Evolutionary conservation across 2,888 invertebrate genomes (phyloP).

Genomic region (Drosophila rubida): DNA sequence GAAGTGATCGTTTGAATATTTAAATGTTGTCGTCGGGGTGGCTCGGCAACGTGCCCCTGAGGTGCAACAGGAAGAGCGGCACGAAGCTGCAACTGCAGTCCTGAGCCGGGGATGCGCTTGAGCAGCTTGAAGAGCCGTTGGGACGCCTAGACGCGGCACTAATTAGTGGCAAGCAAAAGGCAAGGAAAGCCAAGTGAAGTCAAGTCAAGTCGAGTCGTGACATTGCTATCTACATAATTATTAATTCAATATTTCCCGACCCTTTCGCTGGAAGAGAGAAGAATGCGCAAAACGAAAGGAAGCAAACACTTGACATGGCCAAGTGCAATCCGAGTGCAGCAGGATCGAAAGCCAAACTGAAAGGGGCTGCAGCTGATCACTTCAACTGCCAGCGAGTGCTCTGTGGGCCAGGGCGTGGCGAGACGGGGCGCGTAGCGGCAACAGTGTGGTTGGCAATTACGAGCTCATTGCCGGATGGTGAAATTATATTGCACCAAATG

Average conservation of each 20-base stretch:
- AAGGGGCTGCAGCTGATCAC: slow-evolving; percentile 22
- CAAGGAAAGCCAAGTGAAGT: neutral
- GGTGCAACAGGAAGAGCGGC: slow-evolving; percentile 38
- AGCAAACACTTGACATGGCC: slow-evolving; percentile 63
- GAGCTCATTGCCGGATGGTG: slow-evolving; percentile 67
- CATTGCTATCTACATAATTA: slow-evolving; percentile 59
- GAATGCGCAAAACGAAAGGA: slow-evolving; percentile 48
- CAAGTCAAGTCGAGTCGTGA: neutral
- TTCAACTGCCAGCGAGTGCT: neutral
- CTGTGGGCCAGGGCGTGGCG: neutral
- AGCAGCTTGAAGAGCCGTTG: slow-evolving; percentile 50
- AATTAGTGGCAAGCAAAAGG: slow-evolving; percentile 48
- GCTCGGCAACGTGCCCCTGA: no score
- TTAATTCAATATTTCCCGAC: slow-evolving; percentile 66
- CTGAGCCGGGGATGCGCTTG: slow-evolving; percentile 56
- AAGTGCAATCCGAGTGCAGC: slow-evolving; percentile 7
- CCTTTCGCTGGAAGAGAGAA: slow-evolving; percentile 36
- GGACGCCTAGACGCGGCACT: slow-evolving; percentile 39
- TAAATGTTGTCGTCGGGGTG: slow-evolving; percentile 68
- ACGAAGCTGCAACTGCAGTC: slow-evolving; percentile 31
- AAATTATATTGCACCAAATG: slow-evolving; percentile 62
- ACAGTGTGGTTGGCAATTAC: slow-evolving; percentile 46
- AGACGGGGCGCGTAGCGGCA: neutral
- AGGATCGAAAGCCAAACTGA: slow-evolving; percentile 50
- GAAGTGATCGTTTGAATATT: slow-evolving; percentile 76